These are phyloP conservation scores for Eumaeus atala DNA, from an alignment of 1,140 invertebrate genomes.

Conservation along the genomic window DNA sequence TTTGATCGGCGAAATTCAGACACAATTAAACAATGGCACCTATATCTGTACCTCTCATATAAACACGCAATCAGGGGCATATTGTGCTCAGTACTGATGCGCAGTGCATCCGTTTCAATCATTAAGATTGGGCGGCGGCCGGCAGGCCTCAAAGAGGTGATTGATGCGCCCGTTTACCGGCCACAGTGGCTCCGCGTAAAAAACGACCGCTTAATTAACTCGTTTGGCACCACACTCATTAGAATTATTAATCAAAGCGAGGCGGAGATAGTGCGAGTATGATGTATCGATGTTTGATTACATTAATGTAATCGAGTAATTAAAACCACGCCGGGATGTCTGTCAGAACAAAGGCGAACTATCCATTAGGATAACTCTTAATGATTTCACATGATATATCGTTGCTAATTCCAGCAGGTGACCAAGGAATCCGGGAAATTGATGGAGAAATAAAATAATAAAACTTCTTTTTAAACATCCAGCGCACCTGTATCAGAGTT, in stretches of 20 bases:
- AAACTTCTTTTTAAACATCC: conserved; percentile 18
- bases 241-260: conserved; percentile 73
- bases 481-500: conserved; percentile 21
- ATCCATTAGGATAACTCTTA: conserved; percentile 15
- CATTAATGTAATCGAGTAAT: conserved; percentile 67
- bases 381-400: conserved; percentile 34
- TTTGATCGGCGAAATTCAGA: too few species aligned
- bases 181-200: conserved; percentile 62
- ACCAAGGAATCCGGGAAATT: conserved; percentile 23
- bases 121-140: conserved; percentile 65
- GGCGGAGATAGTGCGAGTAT: conserved; percentile 66
- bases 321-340: conserved; percentile 66
- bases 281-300: conserved; percentile 73
- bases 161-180: conserved; percentile 70
- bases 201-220: conserved; percentile 72
- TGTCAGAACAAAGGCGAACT: conserved; percentile 36
- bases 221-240: conserved; percentile 73
- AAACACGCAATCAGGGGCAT: conserved; percentile 7
- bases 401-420: conserved; percentile 38
- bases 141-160: conserved; percentile 64
- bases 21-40: too few species aligned
- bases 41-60: too few species aligned
- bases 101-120: conserved; percentile 55
- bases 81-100: conserved; percentile 1
- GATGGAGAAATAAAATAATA: conserved; percentile 25